Conservation (phyloP, 1,140 invertebrate genomes). For the Hylaeus anthracinus region DNA sequence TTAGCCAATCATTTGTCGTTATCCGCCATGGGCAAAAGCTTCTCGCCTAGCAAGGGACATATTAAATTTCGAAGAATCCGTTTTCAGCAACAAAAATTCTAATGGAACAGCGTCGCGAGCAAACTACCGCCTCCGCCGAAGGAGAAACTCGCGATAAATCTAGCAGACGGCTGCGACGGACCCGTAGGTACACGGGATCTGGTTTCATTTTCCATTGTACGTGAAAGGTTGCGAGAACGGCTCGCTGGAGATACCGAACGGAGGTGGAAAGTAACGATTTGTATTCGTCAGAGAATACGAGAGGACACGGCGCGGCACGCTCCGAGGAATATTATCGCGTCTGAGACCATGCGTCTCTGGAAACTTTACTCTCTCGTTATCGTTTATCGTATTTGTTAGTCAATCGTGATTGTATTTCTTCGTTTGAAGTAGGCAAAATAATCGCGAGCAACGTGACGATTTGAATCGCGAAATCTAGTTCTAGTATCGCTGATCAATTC, state of each 20-base stretch:
- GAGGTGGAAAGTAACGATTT: conserved; percentile 61
- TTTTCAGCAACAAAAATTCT: conserved; percentile 22
- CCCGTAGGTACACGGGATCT: conserved; percentile 36
- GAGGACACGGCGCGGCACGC: conserved; percentile 11
- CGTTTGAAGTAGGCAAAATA: no score
- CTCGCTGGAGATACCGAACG: conserved; percentile 22
- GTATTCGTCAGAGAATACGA: conserved; percentile 66
- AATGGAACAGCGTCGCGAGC: neutral
- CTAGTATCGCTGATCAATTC: no score
- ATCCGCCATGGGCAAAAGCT: neutral
- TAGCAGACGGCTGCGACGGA: conserved; percentile 36
- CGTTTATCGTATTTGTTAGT: conserved; percentile 61
- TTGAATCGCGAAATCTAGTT: no score
- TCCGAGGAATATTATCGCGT: conserved; percentile 47
- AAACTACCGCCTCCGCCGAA: neutral
- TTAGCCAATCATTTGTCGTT: neutral
- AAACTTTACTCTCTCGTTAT: conserved; percentile 62
- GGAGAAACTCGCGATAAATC: conserved; percentile 63
- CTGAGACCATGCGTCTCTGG: conserved; percentile 12
- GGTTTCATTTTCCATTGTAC: conserved; percentile 58
- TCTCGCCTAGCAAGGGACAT: neutral
- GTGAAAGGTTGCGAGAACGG: conserved; percentile 49
- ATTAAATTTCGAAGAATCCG: conserved; percentile 35
- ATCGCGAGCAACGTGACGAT: no score
- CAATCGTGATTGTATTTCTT: no score